phyloP scores from a whole-genome alignment of 2,113 vertebrate genomes.

The Anser cygnoides region DNA sequence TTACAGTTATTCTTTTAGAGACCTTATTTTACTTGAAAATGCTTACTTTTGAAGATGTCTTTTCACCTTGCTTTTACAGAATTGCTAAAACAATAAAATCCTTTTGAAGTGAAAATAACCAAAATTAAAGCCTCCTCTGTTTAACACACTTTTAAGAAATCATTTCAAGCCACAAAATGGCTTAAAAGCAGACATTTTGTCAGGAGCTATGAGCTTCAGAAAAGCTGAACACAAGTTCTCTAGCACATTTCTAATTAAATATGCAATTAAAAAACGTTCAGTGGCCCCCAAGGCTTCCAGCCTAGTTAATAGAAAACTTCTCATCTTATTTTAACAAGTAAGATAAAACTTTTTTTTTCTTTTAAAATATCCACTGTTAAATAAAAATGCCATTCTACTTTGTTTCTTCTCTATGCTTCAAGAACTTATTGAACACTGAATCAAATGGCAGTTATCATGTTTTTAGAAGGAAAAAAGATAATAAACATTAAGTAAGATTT shows the following conservation, averaged over 20 bases:
- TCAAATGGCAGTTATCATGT: background rate
- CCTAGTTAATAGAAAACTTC: slow-evolving; percentile 68
- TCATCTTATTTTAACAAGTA: slow-evolving; percentile 65
- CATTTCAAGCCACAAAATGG: slow-evolving; percentile 53
- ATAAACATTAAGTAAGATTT: background rate
- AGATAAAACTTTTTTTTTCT: slow-evolving; percentile 41
- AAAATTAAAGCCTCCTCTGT: slow-evolving; percentile 65
- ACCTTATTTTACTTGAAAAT: slow-evolving; percentile 58
- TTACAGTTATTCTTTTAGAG: background rate
- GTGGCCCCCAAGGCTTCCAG: slow-evolving; percentile 66
- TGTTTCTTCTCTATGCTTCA: background rate
- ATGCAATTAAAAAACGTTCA: slow-evolving; percentile 78
- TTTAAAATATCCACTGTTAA: background rate
- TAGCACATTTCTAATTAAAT: slow-evolving; percentile 77
- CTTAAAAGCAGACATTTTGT: slow-evolving; percentile 67
- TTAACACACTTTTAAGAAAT: slow-evolving; percentile 67
- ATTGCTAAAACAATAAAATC: slow-evolving; percentile 62
- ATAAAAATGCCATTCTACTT: slow-evolving; percentile 6
- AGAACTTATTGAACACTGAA: background rate
- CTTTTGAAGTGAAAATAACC: slow-evolving; percentile 69
- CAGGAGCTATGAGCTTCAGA: slow-evolving; percentile 63
- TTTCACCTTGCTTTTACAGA: slow-evolving; percentile 45
- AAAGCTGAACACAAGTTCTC: slow-evolving; percentile 58
- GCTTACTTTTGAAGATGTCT: slow-evolving; percentile 49
- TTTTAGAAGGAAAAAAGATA: background rate